These are phyloP conservation scores for Toxotes jaculatrix DNA, from an alignment of 2,113 vertebrate genomes.

Conservation along the genomic window DNA sequence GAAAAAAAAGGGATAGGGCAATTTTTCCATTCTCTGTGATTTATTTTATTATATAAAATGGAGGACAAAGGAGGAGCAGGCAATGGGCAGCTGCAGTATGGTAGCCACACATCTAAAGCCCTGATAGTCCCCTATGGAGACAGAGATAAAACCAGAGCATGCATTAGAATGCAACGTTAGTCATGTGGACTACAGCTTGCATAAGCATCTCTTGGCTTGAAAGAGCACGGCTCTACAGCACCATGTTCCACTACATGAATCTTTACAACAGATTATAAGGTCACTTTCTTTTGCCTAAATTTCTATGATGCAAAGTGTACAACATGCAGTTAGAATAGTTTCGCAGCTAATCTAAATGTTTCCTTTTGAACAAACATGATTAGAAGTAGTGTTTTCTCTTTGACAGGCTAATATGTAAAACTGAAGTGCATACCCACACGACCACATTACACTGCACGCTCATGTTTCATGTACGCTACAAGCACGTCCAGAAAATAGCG, in stretches of 20 bases:
- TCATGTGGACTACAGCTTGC: constrained; percentile 50
- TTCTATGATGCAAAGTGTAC: neutral
- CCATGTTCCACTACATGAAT: neutral
- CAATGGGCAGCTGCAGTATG: constrained; percentile 60
- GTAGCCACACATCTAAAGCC: constrained; percentile 53
- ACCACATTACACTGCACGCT: constrained; percentile 43
- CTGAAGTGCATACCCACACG: constrained; percentile 37
- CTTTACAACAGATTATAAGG: neutral
- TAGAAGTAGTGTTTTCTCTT: constrained; percentile 7
- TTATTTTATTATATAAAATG: constrained; percentile 87
- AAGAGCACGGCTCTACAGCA: neutral
- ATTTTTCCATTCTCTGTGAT: constrained; percentile 65
- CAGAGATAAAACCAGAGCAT: constrained; percentile 65
- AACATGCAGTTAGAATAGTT: neutral
- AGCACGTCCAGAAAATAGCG: constrained; percentile 40
- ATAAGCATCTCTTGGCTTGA: constrained; percentile 30
- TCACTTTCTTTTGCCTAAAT: neutral
- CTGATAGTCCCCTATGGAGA: constrained; percentile 64
- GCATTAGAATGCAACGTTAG: constrained; percentile 60
- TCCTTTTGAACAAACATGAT: neutral
- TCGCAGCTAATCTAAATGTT: neutral
- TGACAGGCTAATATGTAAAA: constrained; percentile 53
- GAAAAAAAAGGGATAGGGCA: constrained; percentile 8
- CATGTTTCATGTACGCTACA: constrained; percentile 53
- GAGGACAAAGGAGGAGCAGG: constrained; percentile 73